Evolutionary conservation across 37 sponge, comb jelly and placozoan species (phyloP), one percentile per base, ranked within the genome.

Genomic region (Cliona cf. orientalis): DNA sequence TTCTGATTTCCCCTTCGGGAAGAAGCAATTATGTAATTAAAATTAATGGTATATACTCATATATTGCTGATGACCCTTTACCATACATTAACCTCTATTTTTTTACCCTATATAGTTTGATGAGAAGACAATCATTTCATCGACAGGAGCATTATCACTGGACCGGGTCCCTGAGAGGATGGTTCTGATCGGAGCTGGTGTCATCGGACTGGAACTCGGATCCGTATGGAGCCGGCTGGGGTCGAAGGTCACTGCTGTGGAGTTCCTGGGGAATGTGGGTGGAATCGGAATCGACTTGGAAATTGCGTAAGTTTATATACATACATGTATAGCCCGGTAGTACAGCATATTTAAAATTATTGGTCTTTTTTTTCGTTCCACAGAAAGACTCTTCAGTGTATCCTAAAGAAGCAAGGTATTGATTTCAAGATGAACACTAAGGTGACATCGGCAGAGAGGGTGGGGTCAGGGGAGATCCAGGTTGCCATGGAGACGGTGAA

Each of bases 141-240:
- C 97, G 31, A 98, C 99, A 69, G 99, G 99, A 14, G 99, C 99
- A 7, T 85, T 98, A 26, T 96, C 97, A 22, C 82, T 98, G 70
- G 71, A 79, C 58, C 66, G 56, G 34, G 95, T 98, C 0, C 99
- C 99, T 37, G 72, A 91, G 58, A 67, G 78, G 25, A 76, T 98
- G 92, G 77, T 96, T 7, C 68, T 98, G 26, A 98, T 98, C 41
- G 99, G 99, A 38, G 99, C 96, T 60, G 99, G 99, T 7, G 99
- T 98, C 32, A 98, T 98, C 35, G 99, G 99, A n/a, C 86, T 98
- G 39, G 99, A 98, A 74, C 84, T 98, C 59, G 99, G 99, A 5
- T 98, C 99, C 0, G 99, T 98, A 53, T 98, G 99, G 99, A 74
- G 71, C 40, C 83, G 99, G 28, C 82, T 98, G 71, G 99, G 99